Conservation (phyloP, 2,888 invertebrate species). For the Calephelis perditalis region DNA sequence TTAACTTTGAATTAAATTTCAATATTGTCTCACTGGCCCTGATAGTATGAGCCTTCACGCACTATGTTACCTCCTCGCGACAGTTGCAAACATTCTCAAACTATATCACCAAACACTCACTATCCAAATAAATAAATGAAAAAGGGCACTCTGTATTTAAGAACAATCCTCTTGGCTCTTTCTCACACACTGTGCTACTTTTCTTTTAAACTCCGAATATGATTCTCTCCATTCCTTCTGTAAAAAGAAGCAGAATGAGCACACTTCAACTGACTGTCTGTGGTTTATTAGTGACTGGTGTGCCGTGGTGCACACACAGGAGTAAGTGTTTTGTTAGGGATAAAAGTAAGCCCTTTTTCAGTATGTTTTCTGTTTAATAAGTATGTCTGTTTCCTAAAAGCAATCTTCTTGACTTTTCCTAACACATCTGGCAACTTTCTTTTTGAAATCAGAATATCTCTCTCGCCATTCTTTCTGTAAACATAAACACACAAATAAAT, state of each 20-base stretch:
- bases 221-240: constrained; percentile 99
- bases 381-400: constrained; percentile 82
- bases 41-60: constrained; percentile 50
- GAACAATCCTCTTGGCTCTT: constrained; percentile 99
- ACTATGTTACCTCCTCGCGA: constrained; percentile 48
- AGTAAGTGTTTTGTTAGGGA: constrained; percentile 40
- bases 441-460: constrained; percentile 97
- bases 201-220: constrained; percentile 97
- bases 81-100: constrained; percentile 41
- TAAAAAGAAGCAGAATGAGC: constrained; percentile 76
- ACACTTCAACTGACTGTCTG: constrained; percentile 51
- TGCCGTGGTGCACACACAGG: constrained; percentile 43
- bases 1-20: constrained; percentile 74
- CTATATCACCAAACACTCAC: constrained; percentile 71
- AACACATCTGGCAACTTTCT: constrained; percentile 98
- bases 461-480: constrained; percentile 99
- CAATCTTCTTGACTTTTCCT: constrained; percentile 99
- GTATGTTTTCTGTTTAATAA: constrained; percentile 52
- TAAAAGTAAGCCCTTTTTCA: constrained; percentile 63
- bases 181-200: constrained; percentile 98
- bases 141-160: constrained; percentile 82
- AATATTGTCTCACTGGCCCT: constrained; percentile 71
- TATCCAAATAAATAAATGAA: constrained; percentile 67
- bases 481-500: constrained; percentile 50
- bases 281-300: constrained; percentile 46